Conservation (phyloP, 92 coral and sea anemone genomes). For the Montipora capitata region DNA sequence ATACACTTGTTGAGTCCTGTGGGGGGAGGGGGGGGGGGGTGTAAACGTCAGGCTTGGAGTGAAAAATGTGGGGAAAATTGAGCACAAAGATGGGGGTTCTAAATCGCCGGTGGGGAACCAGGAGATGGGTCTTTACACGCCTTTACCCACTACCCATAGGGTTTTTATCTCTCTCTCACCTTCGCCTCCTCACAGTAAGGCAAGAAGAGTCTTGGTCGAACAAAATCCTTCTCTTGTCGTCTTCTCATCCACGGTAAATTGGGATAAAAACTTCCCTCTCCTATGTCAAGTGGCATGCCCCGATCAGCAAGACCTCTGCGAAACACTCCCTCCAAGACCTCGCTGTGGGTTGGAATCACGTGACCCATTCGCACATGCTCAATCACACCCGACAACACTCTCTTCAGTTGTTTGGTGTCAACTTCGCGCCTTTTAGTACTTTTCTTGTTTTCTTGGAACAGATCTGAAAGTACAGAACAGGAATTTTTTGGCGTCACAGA, state of each 20-base stretch:
- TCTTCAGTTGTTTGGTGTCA: constrained; percentile 84
- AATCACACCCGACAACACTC: constrained; percentile 86
- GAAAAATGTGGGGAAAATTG: too few relatives aligned
- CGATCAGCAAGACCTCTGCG: constrained; percentile 88
- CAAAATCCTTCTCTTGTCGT: constrained; percentile 89
- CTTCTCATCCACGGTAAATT: constrained; percentile 95
- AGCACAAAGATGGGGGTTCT: too few relatives aligned
- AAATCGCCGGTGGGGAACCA: too few relatives aligned
- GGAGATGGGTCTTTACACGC: too few relatives aligned
- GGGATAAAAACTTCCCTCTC: constrained; percentile 94
- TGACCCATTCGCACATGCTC: constrained; percentile 93
- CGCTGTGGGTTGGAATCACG: constrained; percentile 89
- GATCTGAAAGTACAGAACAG: constrained; percentile 6
- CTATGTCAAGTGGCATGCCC: constrained; percentile 97
- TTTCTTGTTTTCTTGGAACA: constrained; percentile 78
- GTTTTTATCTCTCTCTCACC: constrained; percentile 45
- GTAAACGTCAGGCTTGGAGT: too few relatives aligned
- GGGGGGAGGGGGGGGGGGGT: too few relatives aligned
- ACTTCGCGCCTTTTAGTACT: constrained; percentile 84
- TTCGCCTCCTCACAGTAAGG: constrained; percentile 95
- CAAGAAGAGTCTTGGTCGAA: constrained; percentile 89
- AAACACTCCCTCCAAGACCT: constrained; percentile 84
- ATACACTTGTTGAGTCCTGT: too few relatives aligned
- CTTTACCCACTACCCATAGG: too few relatives aligned
- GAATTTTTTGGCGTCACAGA: not conserved